Percentiles rank a stretch among this genome's conserved stretches.
Evolutionary conservation across 1,140 invertebrate species (phyloP).

Genomic region (Drosophila melanica): DNA sequence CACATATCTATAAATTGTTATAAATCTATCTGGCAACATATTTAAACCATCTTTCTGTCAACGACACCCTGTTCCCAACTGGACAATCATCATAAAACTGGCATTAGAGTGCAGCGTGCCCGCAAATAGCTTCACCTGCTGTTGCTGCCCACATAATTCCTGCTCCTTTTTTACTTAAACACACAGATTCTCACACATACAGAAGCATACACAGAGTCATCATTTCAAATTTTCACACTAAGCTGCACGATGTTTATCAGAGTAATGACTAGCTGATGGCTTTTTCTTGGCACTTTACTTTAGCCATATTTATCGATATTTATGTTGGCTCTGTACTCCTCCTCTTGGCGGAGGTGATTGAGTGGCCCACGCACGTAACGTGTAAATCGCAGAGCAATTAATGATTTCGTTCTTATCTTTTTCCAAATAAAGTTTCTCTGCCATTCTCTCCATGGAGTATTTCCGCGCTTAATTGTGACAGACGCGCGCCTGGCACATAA

Average conservation of each 20-base stretch:
- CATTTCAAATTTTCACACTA: constrained; percentile 27
- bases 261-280: constrained; percentile 19
- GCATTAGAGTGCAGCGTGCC: constrained; percentile 31
- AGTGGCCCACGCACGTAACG: constrained; percentile 49
- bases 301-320: constrained; percentile 12
- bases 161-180: background rate
- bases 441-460: constrained; percentile 6
- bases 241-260: constrained; percentile 23
- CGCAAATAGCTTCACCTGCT: constrained; percentile 42
- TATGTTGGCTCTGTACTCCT: background rate
- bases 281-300: background rate
- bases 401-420: constrained; percentile 56
- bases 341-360: constrained; percentile 15
- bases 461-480: constrained; percentile 14
- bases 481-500: constrained; percentile 21
- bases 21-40: no score
- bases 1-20: no score
- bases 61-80: constrained; percentile 17
- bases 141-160: background rate
- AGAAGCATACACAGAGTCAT: background rate
- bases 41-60: no score
- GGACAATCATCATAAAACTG: constrained; percentile 64
- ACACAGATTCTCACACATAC: background rate
- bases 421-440: constrained; percentile 19
- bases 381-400: constrained; percentile 71